Evolutionary conservation across 2,113 vertebrate genomes (phyloP).

Genomic region (Epinephelus cyanopodus): DNA sequence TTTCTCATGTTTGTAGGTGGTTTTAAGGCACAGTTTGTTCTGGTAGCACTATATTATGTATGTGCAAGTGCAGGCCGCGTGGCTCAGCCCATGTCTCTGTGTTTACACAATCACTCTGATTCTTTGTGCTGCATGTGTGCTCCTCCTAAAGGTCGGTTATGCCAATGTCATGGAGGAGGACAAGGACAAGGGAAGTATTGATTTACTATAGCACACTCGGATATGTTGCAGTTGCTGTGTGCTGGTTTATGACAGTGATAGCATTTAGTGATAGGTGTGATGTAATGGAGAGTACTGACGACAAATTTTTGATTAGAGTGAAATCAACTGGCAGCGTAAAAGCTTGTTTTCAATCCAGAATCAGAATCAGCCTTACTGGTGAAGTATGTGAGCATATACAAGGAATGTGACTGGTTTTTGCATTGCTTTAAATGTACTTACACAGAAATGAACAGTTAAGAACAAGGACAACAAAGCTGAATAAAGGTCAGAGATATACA

Average conservation of each 20-base stretch:
- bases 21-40: neutral
- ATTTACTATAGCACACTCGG: neutral
- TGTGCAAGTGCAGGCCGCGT: neutral
- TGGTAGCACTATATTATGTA: too few relatives aligned
- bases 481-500: too few relatives aligned
- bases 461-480: too few relatives aligned
- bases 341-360: too few relatives aligned
- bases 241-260: neutral
- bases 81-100: neutral
- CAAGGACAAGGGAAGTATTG: neutral
- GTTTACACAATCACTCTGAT: neutral
- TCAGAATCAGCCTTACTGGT: too few relatives aligned
- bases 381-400: too few relatives aligned
- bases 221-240: neutral
- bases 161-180: neutral
- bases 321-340: neutral
- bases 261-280: neutral
- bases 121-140: conserved; percentile 1
- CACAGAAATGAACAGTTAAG: too few relatives aligned
- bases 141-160: neutral
- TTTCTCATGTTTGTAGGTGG: neutral
- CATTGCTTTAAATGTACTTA: too few relatives aligned
- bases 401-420: too few relatives aligned
- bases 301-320: neutral
- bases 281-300: neutral